phyloP scores from a whole-genome alignment of 2,888 invertebrate species.

The Isoperla grammatica region DNA sequence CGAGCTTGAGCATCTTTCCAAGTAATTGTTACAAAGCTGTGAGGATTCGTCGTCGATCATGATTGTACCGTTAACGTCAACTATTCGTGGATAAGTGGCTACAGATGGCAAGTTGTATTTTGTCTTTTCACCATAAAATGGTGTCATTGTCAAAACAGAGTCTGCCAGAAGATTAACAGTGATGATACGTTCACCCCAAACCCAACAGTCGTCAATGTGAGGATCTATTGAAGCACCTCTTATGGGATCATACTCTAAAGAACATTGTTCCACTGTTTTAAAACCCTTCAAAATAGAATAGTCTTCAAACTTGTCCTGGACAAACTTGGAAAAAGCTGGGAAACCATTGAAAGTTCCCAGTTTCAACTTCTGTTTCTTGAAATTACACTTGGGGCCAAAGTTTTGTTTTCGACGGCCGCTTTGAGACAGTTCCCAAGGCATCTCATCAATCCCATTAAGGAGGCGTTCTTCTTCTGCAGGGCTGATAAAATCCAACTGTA shows the following conservation, averaged over 20 bases:
- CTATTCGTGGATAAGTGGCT: constrained; percentile 41
- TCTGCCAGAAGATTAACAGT: constrained; percentile 83
- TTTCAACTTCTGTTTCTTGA: constrained; percentile 83
- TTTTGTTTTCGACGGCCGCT: constrained; percentile 96
- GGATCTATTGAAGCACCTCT: constrained; percentile 95
- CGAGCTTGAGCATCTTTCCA: constrained; percentile 39
- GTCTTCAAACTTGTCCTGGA: constrained; percentile 67
- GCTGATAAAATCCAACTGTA: constrained; percentile 64
- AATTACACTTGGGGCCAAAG: constrained; percentile 97
- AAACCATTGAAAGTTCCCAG: constrained; percentile 79
- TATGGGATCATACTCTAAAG: constrained; percentile 82
- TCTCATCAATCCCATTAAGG: constrained; percentile 63
- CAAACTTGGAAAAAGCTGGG: constrained; percentile 69
- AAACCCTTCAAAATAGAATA: constrained; percentile 61
- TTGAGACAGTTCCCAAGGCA: constrained; percentile 88
- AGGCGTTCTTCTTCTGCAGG: constrained; percentile 61
- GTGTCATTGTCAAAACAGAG: constrained; percentile 75
- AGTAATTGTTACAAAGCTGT: constrained; percentile 31
- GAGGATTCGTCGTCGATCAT: constrained; percentile 28
- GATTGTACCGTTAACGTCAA: constrained; percentile 33
- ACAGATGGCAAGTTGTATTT: constrained; percentile 57
- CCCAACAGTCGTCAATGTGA: constrained; percentile 98
- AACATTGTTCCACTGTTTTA: constrained; percentile 89
- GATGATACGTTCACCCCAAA: constrained; percentile 97
- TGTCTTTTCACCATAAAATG: constrained; percentile 49